phyloP scores from a whole-genome alignment of 2,888 invertebrate genomes.

The Rotaria macrura region DNA sequence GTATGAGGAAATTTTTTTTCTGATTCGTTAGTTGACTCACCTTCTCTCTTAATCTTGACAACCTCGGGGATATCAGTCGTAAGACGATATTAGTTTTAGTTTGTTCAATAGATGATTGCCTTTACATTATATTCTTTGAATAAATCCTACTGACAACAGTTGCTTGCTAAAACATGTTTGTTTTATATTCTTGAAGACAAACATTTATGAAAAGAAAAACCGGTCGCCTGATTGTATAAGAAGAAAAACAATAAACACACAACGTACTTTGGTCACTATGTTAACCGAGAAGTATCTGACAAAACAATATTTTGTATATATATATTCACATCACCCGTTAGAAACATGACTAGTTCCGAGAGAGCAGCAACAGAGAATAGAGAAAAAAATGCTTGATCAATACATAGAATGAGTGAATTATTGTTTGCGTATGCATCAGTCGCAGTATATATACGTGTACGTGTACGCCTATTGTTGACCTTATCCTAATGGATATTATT shows the following conservation, averaged over 20 bases:
- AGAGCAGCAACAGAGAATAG: neutral
- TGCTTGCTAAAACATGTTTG: neutral
- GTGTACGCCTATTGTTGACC: neutral
- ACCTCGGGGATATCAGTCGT: no score
- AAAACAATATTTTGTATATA: neutral
- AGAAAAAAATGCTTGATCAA: neutral
- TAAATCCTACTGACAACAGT: neutral
- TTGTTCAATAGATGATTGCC: neutral
- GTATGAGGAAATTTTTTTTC: no score
- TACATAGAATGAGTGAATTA: neutral
- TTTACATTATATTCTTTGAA: neutral
- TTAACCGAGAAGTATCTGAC: neutral
- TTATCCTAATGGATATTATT: neutral
- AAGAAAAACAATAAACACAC: neutral
- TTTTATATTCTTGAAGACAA: neutral
- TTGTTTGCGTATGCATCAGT: neutral
- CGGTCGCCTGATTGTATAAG: neutral
- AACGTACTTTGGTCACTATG: neutral
- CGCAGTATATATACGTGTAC: neutral
- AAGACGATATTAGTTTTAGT: neutral
- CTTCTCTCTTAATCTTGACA: no score
- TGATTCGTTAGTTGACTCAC: no score
- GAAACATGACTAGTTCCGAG: neutral
- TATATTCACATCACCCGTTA: neutral
- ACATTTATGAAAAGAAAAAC: neutral